phyloP scores from a whole-genome alignment of 2,888 invertebrate genomes.

The Doris montereyensis region DNA sequence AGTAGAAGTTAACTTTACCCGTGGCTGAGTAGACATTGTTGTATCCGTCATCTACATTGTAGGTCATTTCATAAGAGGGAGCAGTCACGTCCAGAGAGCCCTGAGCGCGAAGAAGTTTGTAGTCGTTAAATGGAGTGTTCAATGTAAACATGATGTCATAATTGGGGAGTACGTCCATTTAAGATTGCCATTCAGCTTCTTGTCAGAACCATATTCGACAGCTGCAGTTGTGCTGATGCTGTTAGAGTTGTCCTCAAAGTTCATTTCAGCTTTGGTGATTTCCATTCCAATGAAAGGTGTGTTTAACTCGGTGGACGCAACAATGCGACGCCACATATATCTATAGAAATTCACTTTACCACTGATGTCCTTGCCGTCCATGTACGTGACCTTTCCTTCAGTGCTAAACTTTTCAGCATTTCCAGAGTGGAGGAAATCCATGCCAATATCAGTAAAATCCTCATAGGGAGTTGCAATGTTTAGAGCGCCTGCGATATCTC shows the following conservation, averaged over 20 bases:
- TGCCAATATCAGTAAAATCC: constrained; percentile 32
- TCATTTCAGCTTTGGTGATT: constrained; percentile 35
- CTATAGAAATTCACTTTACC: constrained; percentile 39
- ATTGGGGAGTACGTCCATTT: constrained; percentile 29
- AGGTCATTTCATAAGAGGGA: constrained; percentile 15
- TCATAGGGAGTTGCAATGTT: constrained; percentile 33
- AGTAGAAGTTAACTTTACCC: constrained; percentile 26
- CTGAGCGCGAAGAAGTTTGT: constrained; percentile 16
- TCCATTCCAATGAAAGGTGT: constrained; percentile 38
- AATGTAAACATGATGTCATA: constrained; percentile 42
- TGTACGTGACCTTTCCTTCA: constrained; percentile 36
- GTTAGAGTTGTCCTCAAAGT: constrained; percentile 35
- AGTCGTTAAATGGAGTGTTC: constrained; percentile 48
- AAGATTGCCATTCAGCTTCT: constrained; percentile 28
- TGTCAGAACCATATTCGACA: constrained; percentile 31
- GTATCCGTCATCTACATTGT: constrained; percentile 29
- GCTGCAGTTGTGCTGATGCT: constrained; percentile 38
- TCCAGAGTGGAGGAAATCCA: constrained; percentile 41
- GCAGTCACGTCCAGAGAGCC: constrained; percentile 21
- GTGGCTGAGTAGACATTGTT: constrained; percentile 5
- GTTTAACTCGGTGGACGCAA: constrained; percentile 34
- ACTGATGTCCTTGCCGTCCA: constrained; percentile 34
- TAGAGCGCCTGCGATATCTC: constrained; percentile 30
- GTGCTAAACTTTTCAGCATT: constrained; percentile 27
- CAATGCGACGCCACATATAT: constrained; percentile 36